A percentile compares a stretch with the other conserved stretches of the same genome.
phyloP scores from a whole-genome alignment of 2,113 vertebrate genomes.

The Regulus satrapa region DNA sequence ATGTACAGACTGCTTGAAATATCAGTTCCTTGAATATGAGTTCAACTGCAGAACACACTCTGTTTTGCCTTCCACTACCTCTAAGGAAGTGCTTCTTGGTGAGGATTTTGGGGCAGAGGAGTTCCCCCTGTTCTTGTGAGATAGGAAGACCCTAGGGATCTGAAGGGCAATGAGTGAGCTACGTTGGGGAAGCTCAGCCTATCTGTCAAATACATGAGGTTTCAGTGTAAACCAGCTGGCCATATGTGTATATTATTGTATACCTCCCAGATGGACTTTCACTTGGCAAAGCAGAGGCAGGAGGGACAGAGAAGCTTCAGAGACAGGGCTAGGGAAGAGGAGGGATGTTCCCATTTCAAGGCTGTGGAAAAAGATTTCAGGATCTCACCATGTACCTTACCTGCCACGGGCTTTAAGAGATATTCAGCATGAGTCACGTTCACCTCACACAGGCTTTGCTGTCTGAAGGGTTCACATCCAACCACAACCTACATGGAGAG shows the following conservation, averaged over 20 bases:
- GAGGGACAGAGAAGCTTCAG: not conserved
- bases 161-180: not conserved
- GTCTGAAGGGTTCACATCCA: not conserved
- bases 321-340: not conserved
- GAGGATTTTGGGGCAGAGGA: not conserved
- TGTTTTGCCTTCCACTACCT: not conserved
- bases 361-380: not conserved
- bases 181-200: accelerated
- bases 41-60: not conserved
- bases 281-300: not conserved
- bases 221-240: not conserved
- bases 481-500: not conserved
- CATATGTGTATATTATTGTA: not conserved
- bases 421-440: accelerated
- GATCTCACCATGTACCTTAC: not conserved
- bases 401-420: accelerated
- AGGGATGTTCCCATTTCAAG: not conserved
- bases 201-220: not conserved
- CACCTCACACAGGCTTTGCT: not conserved
- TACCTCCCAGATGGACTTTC: not conserved
- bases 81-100: not conserved
- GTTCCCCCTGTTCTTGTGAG: not conserved
- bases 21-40: not conserved
- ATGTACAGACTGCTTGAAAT: slow-evolving; percentile 1
- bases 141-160: not conserved